phyloP scores from a whole-genome alignment of 53 echinoderm and acorn worm genomes.

The Henricia sp. region DNA sequence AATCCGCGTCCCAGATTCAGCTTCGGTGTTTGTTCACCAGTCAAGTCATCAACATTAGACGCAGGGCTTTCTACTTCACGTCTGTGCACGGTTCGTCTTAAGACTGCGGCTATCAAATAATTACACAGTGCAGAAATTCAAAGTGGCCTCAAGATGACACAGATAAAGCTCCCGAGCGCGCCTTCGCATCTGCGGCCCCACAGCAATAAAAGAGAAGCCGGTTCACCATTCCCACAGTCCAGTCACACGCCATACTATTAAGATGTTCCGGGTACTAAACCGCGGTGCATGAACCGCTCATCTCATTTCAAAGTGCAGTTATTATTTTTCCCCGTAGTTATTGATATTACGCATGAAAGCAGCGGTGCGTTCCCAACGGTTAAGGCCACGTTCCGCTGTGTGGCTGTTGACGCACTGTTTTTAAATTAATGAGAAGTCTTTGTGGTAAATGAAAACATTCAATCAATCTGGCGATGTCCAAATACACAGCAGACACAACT shows the following conservation, averaged over 20 bases:
- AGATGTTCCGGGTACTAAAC: too few species aligned
- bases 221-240: neutral
- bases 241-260: too few species aligned
- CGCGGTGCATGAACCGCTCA: neutral
- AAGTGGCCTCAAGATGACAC: neutral
- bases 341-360: neutral
- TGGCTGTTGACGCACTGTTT: too few species aligned
- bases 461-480: too few species aligned
- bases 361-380: conserved; percentile 1
- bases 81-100: too few species aligned
- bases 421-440: too few species aligned
- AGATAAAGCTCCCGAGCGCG: neutral
- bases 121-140: conserved; percentile 17
- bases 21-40: conserved; percentile 14
- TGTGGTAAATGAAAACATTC: too few species aligned
- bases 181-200: conserved; percentile 25
- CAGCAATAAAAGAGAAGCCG: neutral
- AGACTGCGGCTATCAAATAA: conserved; percentile 39
- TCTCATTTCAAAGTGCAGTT: neutral
- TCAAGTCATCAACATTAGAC: neutral
- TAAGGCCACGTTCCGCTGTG: neutral
- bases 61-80: too few species aligned
- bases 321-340: neutral
- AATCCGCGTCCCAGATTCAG: neutral
- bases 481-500: too few species aligned